These are phyloP conservation scores for Simalia tracyae DNA, from an alignment of 2,797 vertebrate species.

Conservation along the genomic window DNA sequence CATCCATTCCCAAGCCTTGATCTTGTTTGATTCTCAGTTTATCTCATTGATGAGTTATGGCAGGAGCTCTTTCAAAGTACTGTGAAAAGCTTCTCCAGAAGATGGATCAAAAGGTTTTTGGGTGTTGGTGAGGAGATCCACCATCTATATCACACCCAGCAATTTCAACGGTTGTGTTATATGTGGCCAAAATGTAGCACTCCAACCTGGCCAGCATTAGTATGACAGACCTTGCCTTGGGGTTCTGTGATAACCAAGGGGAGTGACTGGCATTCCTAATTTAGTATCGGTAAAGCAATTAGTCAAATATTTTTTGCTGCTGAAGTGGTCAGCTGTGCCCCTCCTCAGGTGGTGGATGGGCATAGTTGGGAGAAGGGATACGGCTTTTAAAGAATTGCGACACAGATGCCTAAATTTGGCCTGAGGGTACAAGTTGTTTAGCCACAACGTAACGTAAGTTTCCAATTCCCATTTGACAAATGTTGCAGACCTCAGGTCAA, in stretches of 20 bases:
- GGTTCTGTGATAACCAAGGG: neutral
- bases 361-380: neutral
- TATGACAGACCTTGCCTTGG: neutral
- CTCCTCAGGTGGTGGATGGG: neutral
- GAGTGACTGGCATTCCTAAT: neutral
- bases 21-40: neutral
- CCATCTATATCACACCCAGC: neutral
- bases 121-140: neutral
- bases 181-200: neutral
- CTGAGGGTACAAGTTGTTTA: neutral
- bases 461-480: slow-evolving; percentile 14
- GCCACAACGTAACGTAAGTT: neutral
- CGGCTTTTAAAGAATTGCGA: neutral
- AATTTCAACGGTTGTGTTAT: neutral
- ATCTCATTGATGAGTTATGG: neutral
- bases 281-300: neutral
- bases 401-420: neutral
- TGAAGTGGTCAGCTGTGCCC: neutral
- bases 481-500: neutral
- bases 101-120: neutral
- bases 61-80: neutral
- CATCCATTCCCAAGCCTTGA: neutral
- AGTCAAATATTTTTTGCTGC: neutral
- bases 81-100: neutral
- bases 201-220: neutral